These are phyloP conservation scores for Pheosia gnoma DNA, from an alignment of 2,888 invertebrate species.

Conservation along the genomic window DNA sequence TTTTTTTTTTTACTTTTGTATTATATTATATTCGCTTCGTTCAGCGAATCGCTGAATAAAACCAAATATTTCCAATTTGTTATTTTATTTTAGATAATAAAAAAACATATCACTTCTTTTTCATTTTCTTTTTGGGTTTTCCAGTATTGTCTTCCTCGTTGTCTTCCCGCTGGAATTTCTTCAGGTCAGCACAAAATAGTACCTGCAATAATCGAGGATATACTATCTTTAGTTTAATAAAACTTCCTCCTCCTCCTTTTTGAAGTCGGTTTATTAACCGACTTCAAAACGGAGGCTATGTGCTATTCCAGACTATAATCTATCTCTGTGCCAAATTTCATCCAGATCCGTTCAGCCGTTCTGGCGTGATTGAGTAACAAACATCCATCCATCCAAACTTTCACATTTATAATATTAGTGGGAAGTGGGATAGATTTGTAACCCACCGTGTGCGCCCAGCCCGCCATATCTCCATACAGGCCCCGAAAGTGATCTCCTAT, in stretches of 20 bases:
- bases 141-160: constrained; percentile 28
- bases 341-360: too few species aligned
- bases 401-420: too few species aligned
- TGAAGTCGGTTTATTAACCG: too few species aligned
- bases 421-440: not conserved
- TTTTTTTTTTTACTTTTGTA: constrained; percentile 48
- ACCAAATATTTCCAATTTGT: constrained; percentile 4
- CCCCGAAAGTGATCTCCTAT: constrained; percentile 92
- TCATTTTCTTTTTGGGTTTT: constrained; percentile 64
- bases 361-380: too few species aligned
- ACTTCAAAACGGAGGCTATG: too few species aligned
- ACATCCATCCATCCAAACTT: too few species aligned
- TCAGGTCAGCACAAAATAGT: constrained; percentile 91
- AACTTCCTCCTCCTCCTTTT: too few species aligned
- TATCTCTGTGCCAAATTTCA: too few species aligned
- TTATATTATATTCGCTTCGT: constrained; percentile 26
- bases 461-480: constrained; percentile 93
- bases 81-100: constrained; percentile 7
- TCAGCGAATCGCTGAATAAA: constrained; percentile 2
- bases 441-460: constrained; percentile 97
- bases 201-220: constrained; percentile 81
- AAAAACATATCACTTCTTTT: constrained; percentile 31
- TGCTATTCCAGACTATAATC: too few species aligned
- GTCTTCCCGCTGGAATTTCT: constrained; percentile 85
- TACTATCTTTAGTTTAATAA: too few species aligned